Base-by-base conservation (phyloP, 2,113 vertebrate genomes). In the Gambusia affinis region DNA sequence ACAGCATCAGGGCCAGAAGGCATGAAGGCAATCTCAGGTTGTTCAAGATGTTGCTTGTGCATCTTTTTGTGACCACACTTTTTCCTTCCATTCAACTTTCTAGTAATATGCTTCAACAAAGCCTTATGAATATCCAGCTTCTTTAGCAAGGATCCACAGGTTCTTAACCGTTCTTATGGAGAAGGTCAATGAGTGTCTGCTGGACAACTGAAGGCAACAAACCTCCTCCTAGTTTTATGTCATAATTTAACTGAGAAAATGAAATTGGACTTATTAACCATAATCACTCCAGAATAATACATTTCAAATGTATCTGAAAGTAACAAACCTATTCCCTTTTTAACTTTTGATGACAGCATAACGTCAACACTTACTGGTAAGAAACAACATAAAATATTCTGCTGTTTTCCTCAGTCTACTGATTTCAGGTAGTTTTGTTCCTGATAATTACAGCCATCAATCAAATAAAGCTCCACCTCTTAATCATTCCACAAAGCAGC, bases 401-500 rank as follows among this genome's bases (percentile, higher is more conserved):
- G 22, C 7, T 3, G 8, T 57, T 24, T 57, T 57, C 22, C 22
- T 57, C 51, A n/a, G 37, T 35, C 29, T 10, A 19, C 61, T 64
- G 8, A 12, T 64, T 67, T 68, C n/a, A 61, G 54, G 67, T 24
- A 17, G 14, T 57, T 19, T 57, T 63, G 28, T 47, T 67, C 57
- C 27, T 57, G 4, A 61, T 63, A 66, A 64, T 70, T 33, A 70
- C 54, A 54, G 54, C 4, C 63, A 71, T 47, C 11, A 19, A 51
- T 15, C 19, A 57, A 42, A 62, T 15, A 70, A 31, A 24, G 51
- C 42, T n/a, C 35, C 61, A 24, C 31, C 64, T 65, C 65, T 27
- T 64, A 37, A 72, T 75, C 60, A 62, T 33, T 27, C 4, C 24
- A 30, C 60, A 29, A 79, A 79, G 61, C 12, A 66, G 39, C 37